phyloP scores from a whole-genome alignment of 2,797 vertebrate genomes.

The Anisognathus igniventris region DNA sequence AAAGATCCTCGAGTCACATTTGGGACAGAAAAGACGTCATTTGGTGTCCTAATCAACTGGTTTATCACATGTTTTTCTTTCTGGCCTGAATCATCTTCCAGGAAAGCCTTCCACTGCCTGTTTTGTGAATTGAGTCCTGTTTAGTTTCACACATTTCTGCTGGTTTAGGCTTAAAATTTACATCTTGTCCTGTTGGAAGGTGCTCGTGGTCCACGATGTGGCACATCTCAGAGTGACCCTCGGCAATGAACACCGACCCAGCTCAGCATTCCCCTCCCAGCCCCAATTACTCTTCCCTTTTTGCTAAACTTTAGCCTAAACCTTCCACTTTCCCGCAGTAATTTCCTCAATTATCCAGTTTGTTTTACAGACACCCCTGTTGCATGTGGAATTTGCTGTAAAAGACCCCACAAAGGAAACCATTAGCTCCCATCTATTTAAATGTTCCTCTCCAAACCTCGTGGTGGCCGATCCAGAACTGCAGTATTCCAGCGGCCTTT shows the following conservation, averaged over 20 bases:
- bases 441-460: slow-evolving; percentile 28
- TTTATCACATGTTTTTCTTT: not conserved
- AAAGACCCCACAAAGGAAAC: slow-evolving; percentile 5
- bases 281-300: not conserved
- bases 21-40: not conserved
- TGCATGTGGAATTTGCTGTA: not conserved
- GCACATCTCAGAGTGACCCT: not conserved
- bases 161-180: not conserved
- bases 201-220: rapidly evolving
- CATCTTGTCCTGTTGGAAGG: not conserved
- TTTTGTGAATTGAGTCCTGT: not conserved
- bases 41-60: not conserved
- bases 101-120: not conserved
- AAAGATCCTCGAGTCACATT: not conserved
- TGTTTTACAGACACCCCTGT: not conserved
- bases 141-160: not conserved
- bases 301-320: not conserved
- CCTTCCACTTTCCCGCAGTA: not conserved
- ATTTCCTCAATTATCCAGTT: not conserved
- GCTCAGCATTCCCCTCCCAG: not conserved
- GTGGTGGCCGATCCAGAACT: not conserved
- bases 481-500: not conserved
- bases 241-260: rapidly evolving
- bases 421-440: not conserved
- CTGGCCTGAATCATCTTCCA: not conserved